Evolutionary conservation across 2,797 vertebrate species (phyloP), one percentile per base, ranked within the genome.

Genomic region (Ctenopoma multispine): DNA sequence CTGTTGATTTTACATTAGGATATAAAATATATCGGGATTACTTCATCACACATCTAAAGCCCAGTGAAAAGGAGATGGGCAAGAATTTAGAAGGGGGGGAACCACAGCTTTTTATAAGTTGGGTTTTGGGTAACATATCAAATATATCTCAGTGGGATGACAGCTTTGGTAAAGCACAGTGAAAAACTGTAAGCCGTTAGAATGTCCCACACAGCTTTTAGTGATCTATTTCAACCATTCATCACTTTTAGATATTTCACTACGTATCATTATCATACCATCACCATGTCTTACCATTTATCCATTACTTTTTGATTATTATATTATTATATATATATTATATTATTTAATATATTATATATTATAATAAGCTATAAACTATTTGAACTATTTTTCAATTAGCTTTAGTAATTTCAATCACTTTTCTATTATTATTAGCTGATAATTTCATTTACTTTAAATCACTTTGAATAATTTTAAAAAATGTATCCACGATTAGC

Each of bases 1-100:
- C 60, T 72, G 85, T 90, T 93, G 90, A 82, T 82, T 86, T 87
- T 89, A 86, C 81, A 85, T 91, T 90, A 89, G 66, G 71, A 81
- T 84, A 87, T 88, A 87, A 90, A 90, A 89, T 86, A 87, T 88
- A 81, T 79, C 24, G 44, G 75, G 77, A 90, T 87, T 82, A 87
- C 86, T 84, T 88, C 84, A 87, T 90, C 82, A 83, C 77, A 90
- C 82, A 76, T 88, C 80, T 83, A 58, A 86, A 86, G 75, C 59
- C 63, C 60, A 23, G 29, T 51, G 71, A 79, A 81, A 80, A 40
- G 48, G 74, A 88, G 84, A 87, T 29, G 77, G 84, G 75, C 21
- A 55, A 75, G 63, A 83, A 57, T 46, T 13, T 21, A 55, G 59
- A 61, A 59, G 61, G 2, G 34, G 49, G 66, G 60, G 47, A 61